A percentile compares a stretch with the other conserved stretches of the same genome.
These are phyloP conservation scores for Meloe dianella DNA, from an alignment of 2,888 invertebrate genomes.

Conservation along the genomic window DNA sequence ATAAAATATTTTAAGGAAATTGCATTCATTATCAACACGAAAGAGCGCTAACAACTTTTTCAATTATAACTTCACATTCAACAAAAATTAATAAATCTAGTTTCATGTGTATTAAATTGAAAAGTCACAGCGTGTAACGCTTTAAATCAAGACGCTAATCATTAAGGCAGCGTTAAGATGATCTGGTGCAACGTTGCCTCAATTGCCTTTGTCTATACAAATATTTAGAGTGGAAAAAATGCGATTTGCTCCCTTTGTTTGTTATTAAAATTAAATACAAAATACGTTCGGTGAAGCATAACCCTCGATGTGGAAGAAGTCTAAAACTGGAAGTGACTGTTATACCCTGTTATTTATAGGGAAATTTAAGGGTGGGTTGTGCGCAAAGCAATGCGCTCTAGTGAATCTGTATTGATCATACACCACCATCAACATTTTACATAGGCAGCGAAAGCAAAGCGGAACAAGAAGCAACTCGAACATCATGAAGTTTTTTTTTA, in stretches of 20 bases:
- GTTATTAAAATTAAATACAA: constrained; percentile 6
- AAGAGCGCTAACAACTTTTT: neutral
- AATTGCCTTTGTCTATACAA: no score
- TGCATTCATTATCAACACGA: no score
- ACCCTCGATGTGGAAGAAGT: constrained; percentile 6
- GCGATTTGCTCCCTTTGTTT: no score
- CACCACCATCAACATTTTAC: constrained; percentile 10
- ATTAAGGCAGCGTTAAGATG: no score
- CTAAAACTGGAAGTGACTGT: constrained; percentile 24
- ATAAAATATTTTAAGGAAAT: no score
- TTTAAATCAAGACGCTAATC: no score
- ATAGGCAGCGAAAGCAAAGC: neutral
- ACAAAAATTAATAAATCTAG: no score
- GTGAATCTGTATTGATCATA: constrained; percentile 41
- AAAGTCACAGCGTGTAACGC: no score
- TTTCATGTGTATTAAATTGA: neutral
- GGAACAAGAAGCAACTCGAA: neutral
- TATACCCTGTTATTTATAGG: constrained; percentile 35
- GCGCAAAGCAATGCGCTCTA: constrained; percentile 37
- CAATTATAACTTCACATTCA: neutral
- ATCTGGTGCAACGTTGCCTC: no score
- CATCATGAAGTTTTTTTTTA: no score
- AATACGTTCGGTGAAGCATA: constrained; percentile 14
- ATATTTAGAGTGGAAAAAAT: no score
- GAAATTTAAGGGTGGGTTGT: constrained; percentile 33